phyloP scores from a whole-genome alignment of 2,888 invertebrate genomes.

The Apotomis capreana region DNA sequence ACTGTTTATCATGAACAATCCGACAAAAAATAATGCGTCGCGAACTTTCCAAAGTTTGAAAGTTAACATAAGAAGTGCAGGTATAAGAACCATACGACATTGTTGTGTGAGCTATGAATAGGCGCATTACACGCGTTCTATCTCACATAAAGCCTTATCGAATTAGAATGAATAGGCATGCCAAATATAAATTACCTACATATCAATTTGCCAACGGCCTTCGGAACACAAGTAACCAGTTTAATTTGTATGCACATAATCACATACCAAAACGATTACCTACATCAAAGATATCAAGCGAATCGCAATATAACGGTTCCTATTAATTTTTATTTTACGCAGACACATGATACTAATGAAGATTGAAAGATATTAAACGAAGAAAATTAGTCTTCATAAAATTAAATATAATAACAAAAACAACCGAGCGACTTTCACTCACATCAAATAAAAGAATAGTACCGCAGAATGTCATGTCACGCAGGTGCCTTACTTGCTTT shows the following conservation, averaged over 20 bases:
- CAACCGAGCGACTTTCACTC: constrained; percentile 41
- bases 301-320: constrained; percentile 55
- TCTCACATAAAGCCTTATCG: constrained; percentile 7
- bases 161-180: constrained; percentile 14
- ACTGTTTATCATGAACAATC: constrained; percentile 32
- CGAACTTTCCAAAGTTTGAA: constrained; percentile 39
- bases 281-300: constrained; percentile 54
- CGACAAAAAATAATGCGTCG: constrained; percentile 28
- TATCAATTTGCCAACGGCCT: constrained; percentile 54
- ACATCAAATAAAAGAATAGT: constrained; percentile 31
- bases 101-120: constrained; percentile 29
- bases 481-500: constrained; percentile 76
- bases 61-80: constrained; percentile 28
- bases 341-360: constrained; percentile 46
- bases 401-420: constrained; percentile 31
- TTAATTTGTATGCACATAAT: constrained; percentile 44
- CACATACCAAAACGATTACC: constrained; percentile 51
- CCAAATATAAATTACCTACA: constrained; percentile 43
- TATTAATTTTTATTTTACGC: constrained; percentile 41
- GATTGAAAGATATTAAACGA: constrained; percentile 48
- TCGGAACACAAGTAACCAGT: constrained; percentile 46
- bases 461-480: constrained; percentile 30
- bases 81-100: constrained; percentile 23
- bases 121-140: constrained; percentile 15
- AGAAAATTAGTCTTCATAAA: constrained; percentile 21